Conservation (phyloP, 2,797 vertebrate species). For the Xenops minutus region DNA sequence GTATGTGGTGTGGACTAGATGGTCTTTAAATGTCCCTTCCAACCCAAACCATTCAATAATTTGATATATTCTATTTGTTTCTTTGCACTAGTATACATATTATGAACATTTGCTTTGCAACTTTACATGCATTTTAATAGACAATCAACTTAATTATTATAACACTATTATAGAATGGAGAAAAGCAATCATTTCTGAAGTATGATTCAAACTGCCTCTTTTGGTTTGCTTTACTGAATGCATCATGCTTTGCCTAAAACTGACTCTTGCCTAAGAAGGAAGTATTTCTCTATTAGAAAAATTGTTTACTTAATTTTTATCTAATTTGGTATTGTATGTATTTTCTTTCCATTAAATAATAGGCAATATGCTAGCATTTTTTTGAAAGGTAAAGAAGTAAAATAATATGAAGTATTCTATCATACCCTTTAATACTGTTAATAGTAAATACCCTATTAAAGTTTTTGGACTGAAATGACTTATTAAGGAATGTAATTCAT, state of each 20-base stretch:
- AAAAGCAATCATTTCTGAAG: background rate
- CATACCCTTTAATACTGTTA: background rate
- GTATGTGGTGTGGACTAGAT: rapidly evolving
- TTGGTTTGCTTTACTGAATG: background rate
- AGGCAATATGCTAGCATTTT: background rate
- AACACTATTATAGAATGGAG: background rate
- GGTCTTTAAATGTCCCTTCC: background rate
- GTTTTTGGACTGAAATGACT: background rate
- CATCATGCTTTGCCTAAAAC: background rate
- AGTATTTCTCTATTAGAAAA: background rate
- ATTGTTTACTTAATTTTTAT: background rate
- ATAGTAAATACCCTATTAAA: background rate
- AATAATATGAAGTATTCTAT: background rate
- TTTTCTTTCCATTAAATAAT: background rate
- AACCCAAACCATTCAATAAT: rapidly evolving
- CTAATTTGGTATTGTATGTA: background rate
- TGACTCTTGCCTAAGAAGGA: background rate
- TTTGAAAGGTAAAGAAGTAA: background rate
- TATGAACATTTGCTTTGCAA: background rate
- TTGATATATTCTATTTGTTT: background rate
- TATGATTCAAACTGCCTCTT: background rate
- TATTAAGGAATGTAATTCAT: background rate
- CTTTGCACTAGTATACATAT: background rate
- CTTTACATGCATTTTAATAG: background rate
- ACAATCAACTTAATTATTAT: background rate